Evolutionary conservation across 2,113 vertebrate species (phyloP).

Genomic region (Lethenteron reissneri): DNA sequence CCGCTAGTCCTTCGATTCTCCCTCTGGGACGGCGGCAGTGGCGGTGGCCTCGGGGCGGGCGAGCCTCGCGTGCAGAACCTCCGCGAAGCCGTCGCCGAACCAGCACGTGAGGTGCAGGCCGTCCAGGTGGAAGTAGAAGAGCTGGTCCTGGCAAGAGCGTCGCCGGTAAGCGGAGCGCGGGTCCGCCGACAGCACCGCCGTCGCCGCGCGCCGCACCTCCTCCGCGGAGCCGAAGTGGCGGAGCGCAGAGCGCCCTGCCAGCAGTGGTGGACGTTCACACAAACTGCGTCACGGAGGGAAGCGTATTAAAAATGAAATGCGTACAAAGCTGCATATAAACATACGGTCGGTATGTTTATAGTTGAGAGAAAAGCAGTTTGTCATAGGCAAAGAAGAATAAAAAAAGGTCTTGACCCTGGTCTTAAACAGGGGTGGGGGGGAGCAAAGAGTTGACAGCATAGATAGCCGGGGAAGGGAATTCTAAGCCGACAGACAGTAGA

Average conservation of each 20-base stretch:
- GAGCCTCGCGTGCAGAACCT: conserved; percentile 23
- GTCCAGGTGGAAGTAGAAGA: conserved; percentile 43
- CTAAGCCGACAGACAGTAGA: no score
- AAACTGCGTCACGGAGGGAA: neutral
- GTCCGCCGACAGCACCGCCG: conserved; percentile 39
- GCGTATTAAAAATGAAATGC: neutral
- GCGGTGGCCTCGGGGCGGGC: no score
- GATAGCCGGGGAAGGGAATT: no score
- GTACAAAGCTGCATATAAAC: neutral
- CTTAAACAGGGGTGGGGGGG: no score
- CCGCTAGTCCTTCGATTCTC: no score
- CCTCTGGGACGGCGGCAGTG: no score
- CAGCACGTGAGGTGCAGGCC: conserved; percentile 45
- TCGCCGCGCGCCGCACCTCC: conserved; percentile 34
- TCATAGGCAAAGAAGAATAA: neutral
- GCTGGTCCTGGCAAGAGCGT: conserved; percentile 30
- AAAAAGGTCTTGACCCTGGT: no score
- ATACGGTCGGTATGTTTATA: neutral
- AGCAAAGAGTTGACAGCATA: no score
- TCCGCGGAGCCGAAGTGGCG: conserved; percentile 32
- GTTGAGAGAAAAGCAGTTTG: neutral
- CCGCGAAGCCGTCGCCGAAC: conserved; percentile 52
- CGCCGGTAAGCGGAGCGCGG: conserved; percentile 55
- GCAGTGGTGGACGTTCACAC: neutral
- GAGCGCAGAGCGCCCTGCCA: conserved; percentile 20